Base-by-base conservation (phyloP, 64 coral and sea anemone species). In the Montipora sp. region DNA sequence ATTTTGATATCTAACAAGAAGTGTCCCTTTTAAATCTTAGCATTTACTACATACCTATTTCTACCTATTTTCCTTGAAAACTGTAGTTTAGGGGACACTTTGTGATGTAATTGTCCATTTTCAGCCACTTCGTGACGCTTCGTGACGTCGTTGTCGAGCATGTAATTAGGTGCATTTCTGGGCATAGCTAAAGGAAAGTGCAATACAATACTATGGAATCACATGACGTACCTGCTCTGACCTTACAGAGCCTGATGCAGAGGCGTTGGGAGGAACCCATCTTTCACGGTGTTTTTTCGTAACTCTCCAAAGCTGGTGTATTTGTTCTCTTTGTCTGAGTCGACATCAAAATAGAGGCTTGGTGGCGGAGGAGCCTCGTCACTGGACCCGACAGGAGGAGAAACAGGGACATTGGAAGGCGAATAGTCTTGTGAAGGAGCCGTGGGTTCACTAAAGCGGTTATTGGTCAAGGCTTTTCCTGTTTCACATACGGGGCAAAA, bases 261-360 rank as follows among this genome's bases (percentile, higher is more conserved):
- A 50, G 3, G 61, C 5, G 8, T 3, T 50, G 4, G 82, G 82
- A 51, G 82, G 82, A 2, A 44, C 23, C 82, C 82, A 85, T 18
- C 82, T 45, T 71, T 85, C 82, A 50, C 82, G 61, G 8, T 85
- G 61, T 85, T 85, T 85, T 85, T 85, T 85, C 82, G 70, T 45
- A 85, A 21, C 45, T 85, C 82, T 70, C 46, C 61, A 11, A 51
- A 85, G 19, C 18, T 71, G 49, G 63, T 71, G 45, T 85, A 13
- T 7, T 85, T 85, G 61, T 85, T 72, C 82, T 85, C 82, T 49
- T 85, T 85, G 46, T 8, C 82, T 72, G 68, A 46, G 1, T 72
- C 82, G 5, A 85, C 82, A 49, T 85, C 82, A 50, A 85, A 85
- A 66, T 85, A 85, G 19, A 85, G 47, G 18, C 47, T 85, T 5